Conservation (phyloP, 2,797 vertebrate genomes). For the Semotilus atromaculatus region DNA sequence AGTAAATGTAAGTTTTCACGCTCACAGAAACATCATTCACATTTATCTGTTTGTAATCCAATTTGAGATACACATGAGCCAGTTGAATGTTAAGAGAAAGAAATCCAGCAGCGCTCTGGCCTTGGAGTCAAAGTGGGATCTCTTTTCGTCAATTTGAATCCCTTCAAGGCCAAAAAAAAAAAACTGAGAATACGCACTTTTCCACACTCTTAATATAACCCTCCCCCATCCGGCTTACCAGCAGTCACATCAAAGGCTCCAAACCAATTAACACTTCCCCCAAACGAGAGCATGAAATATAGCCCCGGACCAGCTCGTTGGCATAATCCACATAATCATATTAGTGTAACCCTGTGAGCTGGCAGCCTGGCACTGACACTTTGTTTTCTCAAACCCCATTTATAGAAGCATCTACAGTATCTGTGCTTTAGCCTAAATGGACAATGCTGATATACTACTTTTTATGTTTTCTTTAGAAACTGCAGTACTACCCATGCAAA, state of each 20-base stretch:
- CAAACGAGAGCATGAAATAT: conserved; percentile 73
- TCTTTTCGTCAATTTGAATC: conserved; percentile 62
- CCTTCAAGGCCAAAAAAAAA: conserved; percentile 69
- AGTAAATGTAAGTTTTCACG: background rate
- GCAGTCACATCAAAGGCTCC: conserved; percentile 77
- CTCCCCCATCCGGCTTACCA: conserved; percentile 55
- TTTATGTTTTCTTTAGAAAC: background rate
- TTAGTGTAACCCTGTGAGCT: conserved; percentile 71
- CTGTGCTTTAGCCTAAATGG: background rate
- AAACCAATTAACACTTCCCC: conserved; percentile 78
- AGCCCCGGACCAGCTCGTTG: conserved; percentile 74
- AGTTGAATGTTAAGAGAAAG: background rate
- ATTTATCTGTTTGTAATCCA: conserved; percentile 52
- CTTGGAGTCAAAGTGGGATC: conserved; percentile 35
- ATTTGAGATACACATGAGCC: conserved; percentile 32
- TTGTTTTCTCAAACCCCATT: conserved; percentile 9
- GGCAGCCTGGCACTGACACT: conserved; percentile 30
- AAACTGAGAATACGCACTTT: conserved; percentile 39
- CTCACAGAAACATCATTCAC: background rate
- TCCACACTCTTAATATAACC: conserved; percentile 41
- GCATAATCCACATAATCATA: conserved; percentile 83
- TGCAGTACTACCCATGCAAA: background rate
- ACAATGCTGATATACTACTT: background rate
- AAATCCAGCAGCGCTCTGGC: background rate
- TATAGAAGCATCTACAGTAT: background rate